Evolutionary conservation across 2,888 invertebrate species (phyloP), one percentile per base, ranked within the genome.

Genomic region (Hetaerina titia): DNA sequence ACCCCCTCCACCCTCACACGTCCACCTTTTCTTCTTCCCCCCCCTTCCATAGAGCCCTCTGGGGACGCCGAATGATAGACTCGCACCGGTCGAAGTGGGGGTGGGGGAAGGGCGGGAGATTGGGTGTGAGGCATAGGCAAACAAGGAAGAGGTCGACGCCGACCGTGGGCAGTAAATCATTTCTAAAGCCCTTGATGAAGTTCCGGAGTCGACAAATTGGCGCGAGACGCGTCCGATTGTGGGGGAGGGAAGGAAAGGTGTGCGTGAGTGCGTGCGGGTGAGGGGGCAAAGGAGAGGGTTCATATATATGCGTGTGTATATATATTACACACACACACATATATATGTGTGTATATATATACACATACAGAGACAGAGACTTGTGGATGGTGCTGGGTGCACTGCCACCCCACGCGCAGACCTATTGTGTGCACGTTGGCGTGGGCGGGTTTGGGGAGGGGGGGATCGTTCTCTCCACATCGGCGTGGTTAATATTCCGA

Each of bases 181-280:
- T 92, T 69, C 69, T 64, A 92, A 92, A 92, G 92, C 92, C 69
- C 92, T 69, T 69, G 56, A 92, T 92, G 92, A 92, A 92, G 92
- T 92, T 69, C 92, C 74, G 92, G 69, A 92, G 69, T 92, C 64
- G 92, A 92, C 92, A 92, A 92, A 92, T 92, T 92, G 92, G 92
- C 69, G 74, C 31, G 56, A 22, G 69, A 57, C 64, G 92, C 69
- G 69, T 9, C 81, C 13, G 74, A 74, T 69, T 69, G 92, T n/a
- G 74, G 57, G 64, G 64, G 64, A 15, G 64, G 31, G 8, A n/a
- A 9, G 90, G 31, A 69, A 22, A n/a, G 22, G 69, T 69, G 15
- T n/a, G n/a, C n/a, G 4, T 19, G 19, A 19, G 74, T 19, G 7
- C 9, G 81, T 31, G 81, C 9, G 81, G 81, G 81, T 11, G n/a